Evolutionary conservation across 2,888 invertebrate genomes (phyloP).

Genomic region (Arrhopalites spinosus): DNA sequence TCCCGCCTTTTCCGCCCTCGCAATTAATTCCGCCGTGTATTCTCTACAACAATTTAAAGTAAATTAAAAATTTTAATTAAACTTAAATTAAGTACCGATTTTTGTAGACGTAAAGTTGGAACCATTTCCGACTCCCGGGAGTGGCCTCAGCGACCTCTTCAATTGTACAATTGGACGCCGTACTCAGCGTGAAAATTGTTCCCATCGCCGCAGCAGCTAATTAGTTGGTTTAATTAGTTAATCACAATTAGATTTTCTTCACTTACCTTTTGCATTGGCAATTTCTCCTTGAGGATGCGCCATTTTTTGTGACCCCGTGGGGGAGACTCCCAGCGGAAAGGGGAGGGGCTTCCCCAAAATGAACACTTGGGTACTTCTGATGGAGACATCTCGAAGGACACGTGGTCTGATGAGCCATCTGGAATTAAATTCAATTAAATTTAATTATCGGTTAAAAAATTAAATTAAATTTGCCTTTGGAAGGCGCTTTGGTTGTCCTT

Average conservation of each 20-base stretch:
- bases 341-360: constrained; percentile 70
- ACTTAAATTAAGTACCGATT: no score
- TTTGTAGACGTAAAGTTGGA: constrained; percentile 88
- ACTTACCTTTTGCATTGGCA: constrained; percentile 67
- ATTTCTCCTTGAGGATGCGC: constrained; percentile 87
- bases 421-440: constrained; percentile 24
- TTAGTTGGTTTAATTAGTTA: no score
- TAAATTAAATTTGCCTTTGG: constrained; percentile 71
- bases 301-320: constrained; percentile 87
- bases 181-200: constrained; percentile 81
- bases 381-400: constrained; percentile 74
- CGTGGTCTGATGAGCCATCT: constrained; percentile 79
- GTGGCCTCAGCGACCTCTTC: constrained; percentile 83
- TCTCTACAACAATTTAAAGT: constrained; percentile 60
- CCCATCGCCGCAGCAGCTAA: constrained; percentile 77
- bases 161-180: constrained; percentile 82
- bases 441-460: neutral
- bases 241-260: neutral
- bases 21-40: constrained; percentile 72
- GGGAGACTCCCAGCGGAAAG: constrained; percentile 72
- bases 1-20: constrained; percentile 74
- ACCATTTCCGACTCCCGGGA: constrained; percentile 80
- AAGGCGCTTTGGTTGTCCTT: constrained; percentile 75
- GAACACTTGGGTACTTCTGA: constrained; percentile 67
- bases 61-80: no score